Conservation (phyloP, 2,113 vertebrate species). For the Anas platyrhynchos region DNA sequence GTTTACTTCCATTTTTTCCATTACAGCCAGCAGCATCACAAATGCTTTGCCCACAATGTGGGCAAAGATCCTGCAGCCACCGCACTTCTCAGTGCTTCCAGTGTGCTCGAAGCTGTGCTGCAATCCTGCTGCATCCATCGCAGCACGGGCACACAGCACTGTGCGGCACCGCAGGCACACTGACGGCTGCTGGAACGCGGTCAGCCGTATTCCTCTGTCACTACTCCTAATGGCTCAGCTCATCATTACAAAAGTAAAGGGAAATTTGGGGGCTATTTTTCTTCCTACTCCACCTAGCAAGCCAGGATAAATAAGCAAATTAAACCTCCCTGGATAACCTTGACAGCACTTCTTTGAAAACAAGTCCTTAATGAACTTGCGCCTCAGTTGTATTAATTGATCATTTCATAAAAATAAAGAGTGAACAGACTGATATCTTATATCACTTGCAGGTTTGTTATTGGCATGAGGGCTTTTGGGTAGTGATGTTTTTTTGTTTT, state of each 20-base stretch:
- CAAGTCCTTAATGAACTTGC: slow-evolving; percentile 9
- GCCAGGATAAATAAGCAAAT: not conserved
- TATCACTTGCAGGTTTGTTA: slow-evolving; percentile 3
- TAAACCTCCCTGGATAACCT: not conserved
- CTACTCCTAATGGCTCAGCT: not conserved
- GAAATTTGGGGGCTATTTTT: not conserved
- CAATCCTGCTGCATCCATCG: not conserved
- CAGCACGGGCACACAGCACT: not conserved
- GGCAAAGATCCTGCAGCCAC: not conserved
- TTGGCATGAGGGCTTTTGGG: not conserved
- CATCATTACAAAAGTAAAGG: not conserved
- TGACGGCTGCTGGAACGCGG: not conserved
- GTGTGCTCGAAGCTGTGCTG: not conserved
- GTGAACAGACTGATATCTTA: slow-evolving; percentile 11
- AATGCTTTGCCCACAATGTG: not conserved
- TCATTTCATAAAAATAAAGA: slow-evolving; percentile 31
- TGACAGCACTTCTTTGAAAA: slow-evolving; percentile 3
- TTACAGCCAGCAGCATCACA: not conserved
- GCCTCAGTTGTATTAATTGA: slow-evolving; percentile 25
- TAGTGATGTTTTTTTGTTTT: not conserved
- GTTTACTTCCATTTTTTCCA: not conserved
- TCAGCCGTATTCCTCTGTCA: not conserved
- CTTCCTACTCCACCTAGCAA: not conserved
- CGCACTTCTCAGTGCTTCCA: not conserved
- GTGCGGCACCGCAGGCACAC: rapidly evolving